Evolutionary conservation across 2,888 invertebrate species (phyloP).

Genomic region (Buathra laborator): DNA sequence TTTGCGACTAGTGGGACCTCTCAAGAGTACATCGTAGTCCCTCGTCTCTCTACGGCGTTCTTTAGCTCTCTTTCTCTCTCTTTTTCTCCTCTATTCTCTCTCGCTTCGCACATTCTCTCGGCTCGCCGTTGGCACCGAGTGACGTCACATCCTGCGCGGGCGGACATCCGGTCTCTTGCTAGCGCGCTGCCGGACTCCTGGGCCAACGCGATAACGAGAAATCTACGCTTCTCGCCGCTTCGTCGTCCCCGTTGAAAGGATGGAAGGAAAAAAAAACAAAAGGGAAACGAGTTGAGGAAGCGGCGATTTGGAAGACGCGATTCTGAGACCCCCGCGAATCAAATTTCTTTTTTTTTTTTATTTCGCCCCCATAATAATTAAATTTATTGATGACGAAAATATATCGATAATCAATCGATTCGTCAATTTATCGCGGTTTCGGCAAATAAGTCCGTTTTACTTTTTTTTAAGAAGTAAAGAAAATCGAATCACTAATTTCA

Average conservation of each 20-base stretch:
- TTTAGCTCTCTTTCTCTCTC: slow-evolving; percentile 17
- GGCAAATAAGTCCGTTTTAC: no score
- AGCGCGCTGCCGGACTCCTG: slow-evolving; percentile 80
- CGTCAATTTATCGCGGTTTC: no score
- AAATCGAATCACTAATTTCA: no score
- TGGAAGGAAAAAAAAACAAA: slow-evolving; percentile 33
- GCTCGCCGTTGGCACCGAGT: slow-evolving; percentile 62
- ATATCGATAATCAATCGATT: neutral
- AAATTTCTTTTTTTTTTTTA: neutral
- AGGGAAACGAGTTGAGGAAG: slow-evolving; percentile 8
- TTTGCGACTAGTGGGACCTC: slow-evolving; percentile 52
- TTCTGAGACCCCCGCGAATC: neutral
- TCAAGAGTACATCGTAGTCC: slow-evolving; percentile 42
- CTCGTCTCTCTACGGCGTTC: slow-evolving; percentile 7
- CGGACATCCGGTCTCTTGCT: slow-evolving; percentile 83
- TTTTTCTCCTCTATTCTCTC: slow-evolving; percentile 16
- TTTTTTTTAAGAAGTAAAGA: no score
- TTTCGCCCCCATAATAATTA: neutral
- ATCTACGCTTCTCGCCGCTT: slow-evolving; percentile 75
- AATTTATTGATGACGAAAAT: neutral
- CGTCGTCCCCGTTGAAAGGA: slow-evolving; percentile 12
- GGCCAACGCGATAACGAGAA: slow-evolving; percentile 80
- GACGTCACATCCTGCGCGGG: slow-evolving; percentile 84
- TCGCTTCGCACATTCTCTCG: slow-evolving; percentile 58
- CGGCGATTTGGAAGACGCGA: neutral